These are phyloP conservation scores for Oncopeltus fasciatus DNA, from an alignment of 1,140 invertebrate species.

Conservation along the genomic window DNA sequence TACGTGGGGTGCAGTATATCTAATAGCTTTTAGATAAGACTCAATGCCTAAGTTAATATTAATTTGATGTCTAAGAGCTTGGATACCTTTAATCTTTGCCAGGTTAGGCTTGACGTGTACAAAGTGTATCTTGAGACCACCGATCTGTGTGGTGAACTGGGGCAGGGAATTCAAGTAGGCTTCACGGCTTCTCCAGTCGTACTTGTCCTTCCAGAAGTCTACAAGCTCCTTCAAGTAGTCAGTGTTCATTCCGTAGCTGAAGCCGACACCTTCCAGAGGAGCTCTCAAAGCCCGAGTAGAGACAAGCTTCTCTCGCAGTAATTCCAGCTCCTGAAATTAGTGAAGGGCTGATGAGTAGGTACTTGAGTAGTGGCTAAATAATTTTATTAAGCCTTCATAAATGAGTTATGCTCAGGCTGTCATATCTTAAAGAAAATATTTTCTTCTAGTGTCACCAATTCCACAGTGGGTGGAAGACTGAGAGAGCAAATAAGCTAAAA, in stretches of 20 bases:
- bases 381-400: neutral
- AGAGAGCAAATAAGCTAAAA: no score
- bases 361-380: neutral
- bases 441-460: no score
- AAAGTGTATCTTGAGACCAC: slow-evolving; percentile 60
- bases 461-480: no score
- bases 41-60: no score
- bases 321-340: slow-evolving; percentile 15
- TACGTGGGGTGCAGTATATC: no score
- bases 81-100: neutral
- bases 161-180: slow-evolving; percentile 49
- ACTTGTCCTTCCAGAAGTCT: slow-evolving; percentile 54
- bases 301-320: slow-evolving; percentile 3
- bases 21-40: no score
- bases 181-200: slow-evolving; percentile 57
- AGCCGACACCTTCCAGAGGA: slow-evolving; percentile 52
- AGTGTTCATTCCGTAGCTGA: slow-evolving; percentile 64
- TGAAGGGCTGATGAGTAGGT: slow-evolving; percentile 18
- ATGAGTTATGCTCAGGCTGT: no score
- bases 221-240: slow-evolving; percentile 47
- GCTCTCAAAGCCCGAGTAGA: slow-evolving; percentile 3
- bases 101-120: slow-evolving; percentile 41
- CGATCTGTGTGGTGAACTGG: slow-evolving; percentile 54
- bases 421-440: no score
- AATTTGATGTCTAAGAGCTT: no score